A percentile compares a stretch with the other conserved stretches of the same genome.
These are phyloP conservation scores for Drosophila ercepeae DNA, from an alignment of 1,140 invertebrate genomes.

Conservation along the genomic window DNA sequence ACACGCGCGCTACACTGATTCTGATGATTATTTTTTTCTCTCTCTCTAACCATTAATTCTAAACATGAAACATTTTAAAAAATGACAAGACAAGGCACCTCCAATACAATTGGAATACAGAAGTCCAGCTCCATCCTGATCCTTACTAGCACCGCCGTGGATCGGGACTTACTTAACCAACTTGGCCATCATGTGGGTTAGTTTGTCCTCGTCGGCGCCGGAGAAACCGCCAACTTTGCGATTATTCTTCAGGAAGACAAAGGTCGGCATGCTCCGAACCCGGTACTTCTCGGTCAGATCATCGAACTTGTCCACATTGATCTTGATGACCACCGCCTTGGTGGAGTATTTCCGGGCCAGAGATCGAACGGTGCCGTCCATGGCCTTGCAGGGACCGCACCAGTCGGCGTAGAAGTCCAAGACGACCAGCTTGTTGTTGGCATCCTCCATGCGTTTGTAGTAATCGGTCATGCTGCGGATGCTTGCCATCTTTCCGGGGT, in stretches of 20 bases:
- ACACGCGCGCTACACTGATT: not conserved
- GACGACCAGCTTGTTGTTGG: constrained; percentile 86
- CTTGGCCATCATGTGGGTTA: constrained; percentile 42
- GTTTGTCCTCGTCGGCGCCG: constrained; percentile 59
- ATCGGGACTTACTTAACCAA: constrained; percentile 30
- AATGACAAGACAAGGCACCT: not conserved
- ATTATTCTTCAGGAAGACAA: constrained; percentile 45
- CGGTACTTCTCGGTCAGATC: constrained; percentile 48
- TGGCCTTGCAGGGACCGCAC: constrained; percentile 87
- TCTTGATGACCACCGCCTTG: constrained; percentile 51
- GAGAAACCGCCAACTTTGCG: constrained; percentile 25
- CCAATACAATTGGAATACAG: no score
- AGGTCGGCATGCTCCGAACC: constrained; percentile 57
- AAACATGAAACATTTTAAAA: constrained; percentile 1
- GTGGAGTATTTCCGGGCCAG: constrained; percentile 43
- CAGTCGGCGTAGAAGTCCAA: constrained; percentile 85
- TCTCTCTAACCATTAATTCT: not conserved
- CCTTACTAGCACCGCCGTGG: no score
- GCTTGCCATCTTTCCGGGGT: constrained; percentile 7
- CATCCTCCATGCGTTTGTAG: constrained; percentile 81
- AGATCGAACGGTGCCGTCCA: constrained; percentile 84
- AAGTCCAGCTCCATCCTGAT: not conserved
- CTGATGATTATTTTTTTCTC: no score
- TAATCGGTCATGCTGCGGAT: constrained; percentile 52
- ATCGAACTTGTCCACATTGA: constrained; percentile 58